These are phyloP conservation scores for Actinemys pallida DNA, from an alignment of 2,113 vertebrate genomes.

Conservation along the genomic window DNA sequence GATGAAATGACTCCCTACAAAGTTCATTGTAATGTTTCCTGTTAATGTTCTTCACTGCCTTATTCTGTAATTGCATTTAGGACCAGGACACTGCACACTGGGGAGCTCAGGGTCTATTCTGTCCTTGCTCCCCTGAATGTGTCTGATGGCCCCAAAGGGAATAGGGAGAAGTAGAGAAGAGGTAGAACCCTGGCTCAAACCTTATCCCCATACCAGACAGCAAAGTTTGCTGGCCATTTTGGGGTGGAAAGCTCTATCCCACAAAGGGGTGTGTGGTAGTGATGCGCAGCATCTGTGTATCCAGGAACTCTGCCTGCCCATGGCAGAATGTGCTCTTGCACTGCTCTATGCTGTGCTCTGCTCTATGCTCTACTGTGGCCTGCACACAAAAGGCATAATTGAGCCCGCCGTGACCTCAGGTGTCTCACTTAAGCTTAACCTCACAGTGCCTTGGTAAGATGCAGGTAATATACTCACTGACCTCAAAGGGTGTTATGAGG, in stretches of 20 bases:
- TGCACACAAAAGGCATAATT: not conserved
- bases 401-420: not conserved
- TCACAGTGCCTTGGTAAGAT: not conserved
- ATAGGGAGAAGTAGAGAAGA: not conserved
- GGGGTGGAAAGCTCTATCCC: not conserved
- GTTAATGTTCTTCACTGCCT: conserved; percentile 28
- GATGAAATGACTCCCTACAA: not conserved
- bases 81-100: not conserved
- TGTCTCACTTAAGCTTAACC: not conserved
- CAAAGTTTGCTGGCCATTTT: not conserved
- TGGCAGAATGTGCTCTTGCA: not conserved
- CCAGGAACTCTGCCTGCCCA: not conserved
- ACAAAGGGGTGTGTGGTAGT: accelerated
- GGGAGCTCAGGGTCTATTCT: not conserved
- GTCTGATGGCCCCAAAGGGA: not conserved
- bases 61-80: conserved; percentile 16
- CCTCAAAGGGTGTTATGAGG: not conserved
- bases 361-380: not conserved
- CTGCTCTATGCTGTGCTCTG: not conserved
- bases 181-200: not conserved
- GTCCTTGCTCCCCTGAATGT: not conserved
- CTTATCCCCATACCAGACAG: not conserved
- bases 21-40: not conserved
- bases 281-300: not conserved
- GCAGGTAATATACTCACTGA: not conserved